Percentiles rank a stretch among this genome's conserved stretches.
phyloP scores from a whole-genome alignment of 2,113 vertebrate species.

The Erythrocercus mccallii region DNA sequence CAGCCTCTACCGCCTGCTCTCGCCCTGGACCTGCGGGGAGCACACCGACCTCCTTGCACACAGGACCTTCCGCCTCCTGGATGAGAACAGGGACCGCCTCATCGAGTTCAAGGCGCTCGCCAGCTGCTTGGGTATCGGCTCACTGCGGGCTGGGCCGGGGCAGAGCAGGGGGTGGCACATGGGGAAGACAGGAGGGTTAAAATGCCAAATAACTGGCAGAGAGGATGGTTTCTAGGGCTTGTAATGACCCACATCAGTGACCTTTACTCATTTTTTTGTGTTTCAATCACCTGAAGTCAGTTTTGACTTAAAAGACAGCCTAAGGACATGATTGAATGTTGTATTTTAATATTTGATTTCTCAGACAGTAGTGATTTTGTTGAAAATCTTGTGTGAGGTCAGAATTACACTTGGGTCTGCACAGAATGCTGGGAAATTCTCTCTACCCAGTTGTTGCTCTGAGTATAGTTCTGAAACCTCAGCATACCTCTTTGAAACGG shows the following conservation, averaged over 20 bases:
- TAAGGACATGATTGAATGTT: neutral
- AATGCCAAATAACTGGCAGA: neutral
- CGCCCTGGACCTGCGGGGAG: slow-evolving; percentile 81
- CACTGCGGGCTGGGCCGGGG: neutral
- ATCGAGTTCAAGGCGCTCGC: slow-evolving; percentile 86
- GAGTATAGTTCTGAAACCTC: neutral
- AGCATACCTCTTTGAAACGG: neutral
- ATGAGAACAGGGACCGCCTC: slow-evolving; percentile 79
- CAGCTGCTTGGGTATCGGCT: slow-evolving; percentile 80
- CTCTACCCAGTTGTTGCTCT: neutral
- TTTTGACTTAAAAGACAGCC: neutral
- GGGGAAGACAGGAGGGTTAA: neutral
- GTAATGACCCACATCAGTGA: neutral
- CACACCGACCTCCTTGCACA: slow-evolving; percentile 82
- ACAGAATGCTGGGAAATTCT: neutral
- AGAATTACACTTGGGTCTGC: neutral
- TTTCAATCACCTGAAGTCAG: neutral
- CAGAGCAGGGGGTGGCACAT: fast-evolving
- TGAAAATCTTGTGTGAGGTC: neutral
- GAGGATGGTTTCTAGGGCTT: neutral
- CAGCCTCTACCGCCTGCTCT: slow-evolving; percentile 82
- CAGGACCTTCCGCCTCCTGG: slow-evolving; percentile 87
- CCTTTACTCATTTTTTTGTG: neutral
- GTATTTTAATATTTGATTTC: neutral
- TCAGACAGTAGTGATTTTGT: neutral